Conservation (phyloP, 1,140 invertebrate genomes). For the Augochlora pura region DNA sequence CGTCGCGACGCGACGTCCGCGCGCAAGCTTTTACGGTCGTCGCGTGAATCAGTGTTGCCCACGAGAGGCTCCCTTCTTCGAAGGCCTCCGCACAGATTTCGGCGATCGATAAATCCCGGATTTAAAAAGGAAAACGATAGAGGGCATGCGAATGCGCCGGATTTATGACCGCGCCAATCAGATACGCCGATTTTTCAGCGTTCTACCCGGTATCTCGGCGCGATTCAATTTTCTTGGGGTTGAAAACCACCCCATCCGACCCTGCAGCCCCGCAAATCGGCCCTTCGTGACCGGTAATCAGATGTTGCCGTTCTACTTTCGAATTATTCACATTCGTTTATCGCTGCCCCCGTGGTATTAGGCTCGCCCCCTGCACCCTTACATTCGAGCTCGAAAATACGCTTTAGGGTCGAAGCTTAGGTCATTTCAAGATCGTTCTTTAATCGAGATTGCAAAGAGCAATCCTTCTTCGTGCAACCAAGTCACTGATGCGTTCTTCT, state of each 20-base stretch:
- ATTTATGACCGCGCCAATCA: slow-evolving; percentile 6
- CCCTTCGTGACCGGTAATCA: not conserved
- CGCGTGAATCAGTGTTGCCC: slow-evolving; percentile 10
- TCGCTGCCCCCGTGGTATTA: no score
- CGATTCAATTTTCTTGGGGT: slow-evolving; percentile 1
- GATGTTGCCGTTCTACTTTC: not conserved
- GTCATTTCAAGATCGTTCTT: no score
- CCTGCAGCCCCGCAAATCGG: not conserved
- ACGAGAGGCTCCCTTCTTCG: no score
- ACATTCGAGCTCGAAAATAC: no score
- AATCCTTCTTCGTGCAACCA: no score
- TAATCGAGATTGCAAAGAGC: no score
- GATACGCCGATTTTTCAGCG: not conserved
- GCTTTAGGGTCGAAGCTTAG: no score
- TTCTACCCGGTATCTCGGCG: not conserved
- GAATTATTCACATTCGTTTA: not conserved
- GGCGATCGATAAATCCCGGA: slow-evolving; percentile 37
- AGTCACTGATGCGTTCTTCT: no score
- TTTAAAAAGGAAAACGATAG: slow-evolving; percentile 8
- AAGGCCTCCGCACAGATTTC: slow-evolving; percentile 8
- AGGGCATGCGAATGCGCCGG: not conserved
- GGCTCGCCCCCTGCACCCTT: no score
- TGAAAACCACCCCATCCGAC: not conserved
- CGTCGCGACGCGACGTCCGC: not conserved
- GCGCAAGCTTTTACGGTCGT: slow-evolving; percentile 8